Evolutionary conservation across 1,140 invertebrate genomes (phyloP), one percentile per base, ranked within the genome.

Genomic region (Rhagoletis zephyria): DNA sequence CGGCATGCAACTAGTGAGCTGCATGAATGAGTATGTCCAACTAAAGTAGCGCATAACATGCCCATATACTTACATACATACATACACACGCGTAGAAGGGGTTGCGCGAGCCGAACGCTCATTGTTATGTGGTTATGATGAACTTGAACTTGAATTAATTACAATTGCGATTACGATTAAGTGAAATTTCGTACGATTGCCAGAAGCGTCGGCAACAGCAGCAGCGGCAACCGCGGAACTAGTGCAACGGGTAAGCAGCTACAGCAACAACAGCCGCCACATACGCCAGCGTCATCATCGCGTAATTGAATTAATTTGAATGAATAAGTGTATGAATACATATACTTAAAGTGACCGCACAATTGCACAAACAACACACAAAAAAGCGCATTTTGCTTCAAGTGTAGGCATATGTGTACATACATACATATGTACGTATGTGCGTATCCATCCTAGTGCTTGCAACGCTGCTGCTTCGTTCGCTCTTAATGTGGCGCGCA

Each of bases 91-190:
- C 30, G 40, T 40, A 7, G 67, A 74, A 74, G 67, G 67, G 67
- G 67, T 74, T 74, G 42, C 40, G 64, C 30, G 67, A 10, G 10
- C 51, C 67, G 67, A 48, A 30, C 3, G 67, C 67, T 74, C 67
- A 74, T 74, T 74, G 67, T 74, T 74, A 74, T 74, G 67, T 12
- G 67, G 14, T 74, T 74, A 74, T 74, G 67, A 74, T 74, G 67
- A 74, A 74, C 67, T 74, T 74, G 67, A 74, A 74, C 67, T 74
- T 74, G 67, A 74, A 74, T 74, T 74, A 74, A 74, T 74, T 67
- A 56, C 51, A 67, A 30, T 67, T 48, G 42, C 67, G 14, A 74
- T 74, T 74, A 74, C 67, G 67, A 74, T 74, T 74, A 45, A 74
- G 67, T 74, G 42, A 74, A 74, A 74, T 74, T 74, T 74, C 14